These are phyloP conservation scores for Wiebesia pumilae DNA, from an alignment of 1,140 invertebrate genomes.

Conservation along the genomic window DNA sequence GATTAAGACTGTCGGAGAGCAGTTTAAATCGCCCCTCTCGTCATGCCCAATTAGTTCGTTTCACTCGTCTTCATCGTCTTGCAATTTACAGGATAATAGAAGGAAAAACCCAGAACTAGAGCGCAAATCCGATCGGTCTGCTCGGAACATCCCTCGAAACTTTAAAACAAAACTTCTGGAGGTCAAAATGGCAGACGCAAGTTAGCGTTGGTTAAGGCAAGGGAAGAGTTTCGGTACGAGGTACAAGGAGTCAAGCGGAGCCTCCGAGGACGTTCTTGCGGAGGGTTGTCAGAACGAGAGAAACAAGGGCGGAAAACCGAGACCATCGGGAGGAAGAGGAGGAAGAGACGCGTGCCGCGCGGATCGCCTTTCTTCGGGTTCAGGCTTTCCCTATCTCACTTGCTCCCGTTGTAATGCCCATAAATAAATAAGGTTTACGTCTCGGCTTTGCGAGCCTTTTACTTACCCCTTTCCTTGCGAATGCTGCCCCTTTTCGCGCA, in stretches of 20 bases:
- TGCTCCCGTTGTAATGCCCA: conserved; percentile 63
- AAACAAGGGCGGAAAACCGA: conserved; percentile 41
- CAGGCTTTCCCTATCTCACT: conserved; percentile 45
- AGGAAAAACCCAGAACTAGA: neutral
- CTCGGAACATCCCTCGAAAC: neutral
- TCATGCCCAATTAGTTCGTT: neutral
- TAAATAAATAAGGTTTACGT: conserved; percentile 73
- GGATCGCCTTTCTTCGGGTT: conserved; percentile 67
- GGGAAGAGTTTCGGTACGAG: conserved; percentile 46
- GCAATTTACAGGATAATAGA: neutral
- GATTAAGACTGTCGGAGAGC: neutral
- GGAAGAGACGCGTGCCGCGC: conserved; percentile 67
- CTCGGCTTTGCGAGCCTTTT: conserved; percentile 58
- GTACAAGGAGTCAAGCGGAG: conserved; percentile 56
- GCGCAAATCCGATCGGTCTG: neutral
- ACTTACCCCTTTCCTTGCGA: neutral
- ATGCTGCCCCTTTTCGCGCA: neutral
- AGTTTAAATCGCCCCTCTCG: neutral
- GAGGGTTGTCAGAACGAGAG: neutral
- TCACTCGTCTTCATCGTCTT: conserved; percentile 8
- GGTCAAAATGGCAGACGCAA: conserved; percentile 39
- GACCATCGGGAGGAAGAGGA: conserved; percentile 21
- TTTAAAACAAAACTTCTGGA: conserved; percentile 29
- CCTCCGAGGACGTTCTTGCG: neutral
- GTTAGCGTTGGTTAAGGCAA: neutral